Evolutionary conservation across 1,140 invertebrate genomes (phyloP), one percentile per base, ranked within the genome.

Genomic region (Planococcus citri): DNA sequence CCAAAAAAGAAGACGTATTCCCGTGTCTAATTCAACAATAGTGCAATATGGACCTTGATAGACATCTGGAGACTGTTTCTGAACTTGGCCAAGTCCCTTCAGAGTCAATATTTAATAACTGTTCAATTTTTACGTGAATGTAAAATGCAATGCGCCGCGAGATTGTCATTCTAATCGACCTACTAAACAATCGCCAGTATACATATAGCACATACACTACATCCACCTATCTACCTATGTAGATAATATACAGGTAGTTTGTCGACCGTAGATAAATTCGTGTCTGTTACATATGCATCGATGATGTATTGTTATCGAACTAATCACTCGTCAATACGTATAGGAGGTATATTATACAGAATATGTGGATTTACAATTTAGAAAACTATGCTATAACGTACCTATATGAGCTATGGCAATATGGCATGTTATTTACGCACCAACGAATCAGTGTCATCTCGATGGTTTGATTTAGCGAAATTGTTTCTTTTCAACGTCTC

Each of bases 121-220:
- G 41, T 51, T 51, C 41, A 17, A 20, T 51, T 20, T 20, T 20
- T 20, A 51, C 41, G 41, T 17, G n/a, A n/a, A 51, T 51, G 17
- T 33, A 33, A 33, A 33, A 33, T 33, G 29, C 12, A 33, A 33
- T 33, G 12, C 12, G 17, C n/a, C 41, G 41, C 41, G 41, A 51
- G 41, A 51, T 51, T 51, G 41, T 51, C 41, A 51, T 51, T 51
- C 41, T 51, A 51, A 51, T 51, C 41, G 41, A 51, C 41, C 41
- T 51, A 51, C 41, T 37, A 51, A 51, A 51, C n/a, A 3, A 9
- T 9, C 12, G 29, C 3, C 29, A 12, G n/a, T n/a, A n/a, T n/a
- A n/a, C n/a, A n/a, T n/a, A n/a, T n/a, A n/a, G n/a, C n/a, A n/a
- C n/a, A n/a, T n/a, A n/a, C n/a, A n/a, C n/a, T n/a, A n/a, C n/a